These are phyloP conservation scores for Syngnathoides biaculeatus DNA, from an alignment of 2,113 vertebrate genomes.

Conservation along the genomic window DNA sequence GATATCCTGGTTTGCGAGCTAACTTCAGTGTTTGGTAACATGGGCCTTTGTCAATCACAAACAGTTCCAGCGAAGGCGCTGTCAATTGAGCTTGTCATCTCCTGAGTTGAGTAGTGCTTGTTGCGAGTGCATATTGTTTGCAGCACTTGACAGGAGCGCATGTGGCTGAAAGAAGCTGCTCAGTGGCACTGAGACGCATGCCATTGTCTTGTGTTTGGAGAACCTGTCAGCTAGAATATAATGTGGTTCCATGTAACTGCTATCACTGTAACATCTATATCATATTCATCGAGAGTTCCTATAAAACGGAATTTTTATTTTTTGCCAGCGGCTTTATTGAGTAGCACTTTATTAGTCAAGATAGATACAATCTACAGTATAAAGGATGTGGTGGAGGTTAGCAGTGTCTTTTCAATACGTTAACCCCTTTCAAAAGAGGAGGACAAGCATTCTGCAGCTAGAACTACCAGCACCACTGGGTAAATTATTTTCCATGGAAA, in stretches of 20 bases:
- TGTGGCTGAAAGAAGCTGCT: constrained; percentile 57
- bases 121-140: constrained; percentile 73
- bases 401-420: constrained; percentile 37
- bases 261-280: constrained; percentile 26
- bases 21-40: constrained; percentile 49
- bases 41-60: constrained; percentile 62
- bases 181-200: constrained; percentile 51
- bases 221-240: constrained; percentile 26
- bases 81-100: constrained; percentile 53
- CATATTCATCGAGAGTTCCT: constrained; percentile 33
- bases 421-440: constrained; percentile 17
- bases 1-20: constrained; percentile 47
- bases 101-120: constrained; percentile 60
- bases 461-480: constrained; percentile 27
- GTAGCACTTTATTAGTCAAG: constrained; percentile 44
- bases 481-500: constrained; percentile 49
- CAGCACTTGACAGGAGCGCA: constrained; percentile 66
- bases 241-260: constrained; percentile 48
- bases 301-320: constrained; percentile 1
- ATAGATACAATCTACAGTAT: constrained; percentile 27
- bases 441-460: constrained; percentile 25
- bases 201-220: constrained; percentile 49
- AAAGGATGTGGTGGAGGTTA: constrained; percentile 32
- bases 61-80: constrained; percentile 56
- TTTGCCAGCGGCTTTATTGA: constrained; percentile 21